Evolutionary conservation across 2,797 vertebrate species (phyloP).

Genomic region (Antennarius maculatus): DNA sequence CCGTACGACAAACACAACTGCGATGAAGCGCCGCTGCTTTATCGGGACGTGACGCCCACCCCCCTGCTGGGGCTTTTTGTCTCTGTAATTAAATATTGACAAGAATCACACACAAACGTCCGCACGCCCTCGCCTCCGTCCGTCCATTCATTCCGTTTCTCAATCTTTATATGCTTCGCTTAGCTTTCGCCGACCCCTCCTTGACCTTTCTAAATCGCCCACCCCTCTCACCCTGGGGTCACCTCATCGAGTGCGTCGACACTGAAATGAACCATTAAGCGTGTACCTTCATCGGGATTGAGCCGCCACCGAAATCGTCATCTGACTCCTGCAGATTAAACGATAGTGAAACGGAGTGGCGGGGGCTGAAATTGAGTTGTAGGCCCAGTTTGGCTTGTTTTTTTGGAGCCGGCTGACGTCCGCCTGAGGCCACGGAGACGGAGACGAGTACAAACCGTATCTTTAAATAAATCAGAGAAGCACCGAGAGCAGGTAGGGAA

Average conservation of each 20-base stretch:
- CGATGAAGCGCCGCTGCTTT: too few relatives aligned
- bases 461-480: constrained; percentile 54
- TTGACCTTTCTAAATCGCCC: constrained; percentile 11
- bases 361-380: constrained; percentile 55
- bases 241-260: neutral
- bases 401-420: constrained; percentile 20
- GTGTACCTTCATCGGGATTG: constrained; percentile 38
- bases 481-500: constrained; percentile 9
- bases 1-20: too few relatives aligned
- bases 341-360: constrained; percentile 56
- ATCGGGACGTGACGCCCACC: neutral
- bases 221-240: constrained; percentile 5
- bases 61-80: neutral
- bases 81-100: neutral
- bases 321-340: constrained; percentile 63
- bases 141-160: neutral
- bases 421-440: constrained; percentile 31
- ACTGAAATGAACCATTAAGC: constrained; percentile 32
- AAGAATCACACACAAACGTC: neutral
- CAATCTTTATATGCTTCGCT: too few relatives aligned
- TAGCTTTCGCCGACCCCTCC: constrained; percentile 28
- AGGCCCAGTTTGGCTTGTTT: constrained; percentile 28
- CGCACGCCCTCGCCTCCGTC: neutral
- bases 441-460: constrained; percentile 39
- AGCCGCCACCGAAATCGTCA: constrained; percentile 50